phyloP scores from a whole-genome alignment of 2,888 invertebrate species.

The Nyleta sp. region DNA sequence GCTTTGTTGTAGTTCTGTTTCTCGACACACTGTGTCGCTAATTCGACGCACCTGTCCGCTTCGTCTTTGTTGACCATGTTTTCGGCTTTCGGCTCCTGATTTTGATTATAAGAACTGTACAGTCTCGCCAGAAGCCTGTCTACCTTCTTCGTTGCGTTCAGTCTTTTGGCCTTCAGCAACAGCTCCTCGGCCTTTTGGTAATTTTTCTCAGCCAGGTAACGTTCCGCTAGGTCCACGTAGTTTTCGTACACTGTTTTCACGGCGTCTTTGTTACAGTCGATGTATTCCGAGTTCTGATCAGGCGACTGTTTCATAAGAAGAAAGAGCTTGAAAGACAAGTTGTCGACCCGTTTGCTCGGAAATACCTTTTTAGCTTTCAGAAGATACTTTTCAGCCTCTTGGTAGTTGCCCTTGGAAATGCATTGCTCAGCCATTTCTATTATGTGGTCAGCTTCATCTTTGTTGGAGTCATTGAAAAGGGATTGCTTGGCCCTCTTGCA shows the following conservation, averaged over 20 bases:
- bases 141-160: conserved; percentile 2
- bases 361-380: not conserved
- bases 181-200: conserved; percentile 94
- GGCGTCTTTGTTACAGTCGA: conserved; percentile 95
- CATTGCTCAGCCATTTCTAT: not conserved
- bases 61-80: conserved; percentile 85
- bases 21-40: conserved; percentile 89
- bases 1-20: conserved; percentile 93
- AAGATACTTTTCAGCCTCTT: conserved; percentile 2
- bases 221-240: conserved; percentile 93
- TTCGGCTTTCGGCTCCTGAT: not conserved
- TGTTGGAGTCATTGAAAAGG: not conserved
- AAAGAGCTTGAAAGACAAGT: not conserved
- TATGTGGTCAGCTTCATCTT: not conserved
- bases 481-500: not conserved
- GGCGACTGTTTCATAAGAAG: not conserved
- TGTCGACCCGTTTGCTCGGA: not conserved
- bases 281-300: not conserved
- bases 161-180: conserved; percentile 91
- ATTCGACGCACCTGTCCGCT: conserved; percentile 93
- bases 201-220: conserved; percentile 88
- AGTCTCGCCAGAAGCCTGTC: conserved; percentile 5
- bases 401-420: not conserved
- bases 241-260: no score
- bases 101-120: conserved; percentile 5